phyloP scores from a whole-genome alignment of 2,797 vertebrate species.

The Ibycter americanus region DNA sequence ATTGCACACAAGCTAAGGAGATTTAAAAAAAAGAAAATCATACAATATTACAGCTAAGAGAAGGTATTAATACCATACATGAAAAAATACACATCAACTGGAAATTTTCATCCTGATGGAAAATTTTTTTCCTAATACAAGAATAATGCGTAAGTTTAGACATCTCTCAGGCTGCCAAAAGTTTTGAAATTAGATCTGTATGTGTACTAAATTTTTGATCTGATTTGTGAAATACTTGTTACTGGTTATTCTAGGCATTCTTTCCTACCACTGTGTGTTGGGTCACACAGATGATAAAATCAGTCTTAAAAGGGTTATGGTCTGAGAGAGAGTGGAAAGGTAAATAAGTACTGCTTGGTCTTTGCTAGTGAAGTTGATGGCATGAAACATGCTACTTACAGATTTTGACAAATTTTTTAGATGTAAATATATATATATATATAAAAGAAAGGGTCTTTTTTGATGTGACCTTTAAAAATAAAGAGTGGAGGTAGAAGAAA shows the following conservation, averaged over 20 bases:
- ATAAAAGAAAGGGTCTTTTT: neutral
- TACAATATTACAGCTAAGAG: neutral
- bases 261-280: neutral
- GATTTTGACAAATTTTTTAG: neutral
- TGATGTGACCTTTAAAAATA: conserved; percentile 22
- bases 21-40: neutral
- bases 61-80: neutral
- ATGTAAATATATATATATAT: neutral
- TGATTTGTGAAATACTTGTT: neutral
- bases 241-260: neutral
- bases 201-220: neutral
- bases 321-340: neutral
- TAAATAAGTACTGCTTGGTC: neutral
- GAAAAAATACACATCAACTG: neutral
- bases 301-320: neutral
- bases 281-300: neutral
- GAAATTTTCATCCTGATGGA: neutral
- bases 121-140: neutral
- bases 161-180: neutral
- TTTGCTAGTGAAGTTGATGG: neutral
- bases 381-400: neutral
- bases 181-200: neutral
- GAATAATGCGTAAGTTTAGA: neutral
- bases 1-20: neutral
- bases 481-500: neutral